Percentiles rank a stretch among this genome's conserved stretches.
Evolutionary conservation across 2,888 invertebrate genomes (phyloP).

Genomic region (Cheilosia urbana): DNA sequence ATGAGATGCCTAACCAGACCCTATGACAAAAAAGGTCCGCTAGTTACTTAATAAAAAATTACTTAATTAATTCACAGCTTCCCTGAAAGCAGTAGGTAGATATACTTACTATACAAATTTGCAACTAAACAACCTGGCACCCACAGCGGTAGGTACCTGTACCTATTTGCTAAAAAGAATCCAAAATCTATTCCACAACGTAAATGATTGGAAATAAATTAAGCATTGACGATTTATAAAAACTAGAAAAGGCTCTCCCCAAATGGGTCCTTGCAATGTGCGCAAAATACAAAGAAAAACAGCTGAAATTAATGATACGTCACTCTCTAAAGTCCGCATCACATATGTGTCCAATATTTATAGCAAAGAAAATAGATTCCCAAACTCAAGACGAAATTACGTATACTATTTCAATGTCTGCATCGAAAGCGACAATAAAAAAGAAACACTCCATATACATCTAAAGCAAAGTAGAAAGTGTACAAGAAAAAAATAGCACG

Average conservation of each 20-base stretch:
- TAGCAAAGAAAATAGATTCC: background rate
- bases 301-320: conserved; percentile 23
- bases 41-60: too few species aligned
- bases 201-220: background rate
- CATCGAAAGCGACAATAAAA: conserved; percentile 1
- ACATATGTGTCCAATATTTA: conserved; percentile 12
- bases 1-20: too few species aligned
- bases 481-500: background rate
- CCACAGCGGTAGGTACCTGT: too few species aligned
- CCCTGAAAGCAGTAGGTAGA: too few species aligned
- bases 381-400: conserved; percentile 5
- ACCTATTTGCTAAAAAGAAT: too few species aligned
- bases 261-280: background rate
- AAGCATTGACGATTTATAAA: background rate
- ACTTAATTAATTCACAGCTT: too few species aligned
- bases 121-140: too few species aligned
- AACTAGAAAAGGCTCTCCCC: background rate
- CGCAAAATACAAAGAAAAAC: background rate
- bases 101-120: too few species aligned
- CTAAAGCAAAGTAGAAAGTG: background rate
- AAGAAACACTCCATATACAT: conserved; percentile 14
- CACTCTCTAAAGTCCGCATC: conserved; percentile 7
- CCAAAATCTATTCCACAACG: background rate
- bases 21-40: too few species aligned
- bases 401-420: conserved; percentile 3